Conservation (phyloP, 2,888 invertebrate genomes). For the Campoplex capitator region DNA sequence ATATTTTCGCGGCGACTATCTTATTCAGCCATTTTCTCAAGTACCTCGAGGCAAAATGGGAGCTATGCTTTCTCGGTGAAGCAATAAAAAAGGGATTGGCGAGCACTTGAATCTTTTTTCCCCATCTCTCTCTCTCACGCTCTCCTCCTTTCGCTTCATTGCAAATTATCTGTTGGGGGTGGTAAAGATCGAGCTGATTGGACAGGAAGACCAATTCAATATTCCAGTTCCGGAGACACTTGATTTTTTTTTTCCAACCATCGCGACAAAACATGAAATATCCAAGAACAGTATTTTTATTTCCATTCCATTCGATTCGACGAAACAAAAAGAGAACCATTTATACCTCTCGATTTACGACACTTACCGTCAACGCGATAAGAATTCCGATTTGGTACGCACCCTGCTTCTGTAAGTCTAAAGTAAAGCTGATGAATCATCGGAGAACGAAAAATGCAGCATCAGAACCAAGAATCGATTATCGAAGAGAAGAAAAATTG, state of each 20-base stretch:
- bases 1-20: constrained; percentile 36
- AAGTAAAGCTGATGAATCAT: too few species aligned
- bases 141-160: constrained; percentile 31
- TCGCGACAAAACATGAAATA: background rate
- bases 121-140: background rate
- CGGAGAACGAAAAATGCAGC: too few species aligned
- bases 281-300: background rate
- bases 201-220: constrained; percentile 34
- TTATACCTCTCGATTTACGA: too few species aligned
- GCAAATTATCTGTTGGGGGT: constrained; percentile 48
- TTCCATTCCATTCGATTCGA: background rate
- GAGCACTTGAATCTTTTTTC: constrained; percentile 35
- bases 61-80: constrained; percentile 18
- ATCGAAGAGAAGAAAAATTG: too few species aligned
- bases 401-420: too few species aligned
- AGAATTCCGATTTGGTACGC: too few species aligned
- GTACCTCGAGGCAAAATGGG: constrained; percentile 13
- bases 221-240: constrained; percentile 14
- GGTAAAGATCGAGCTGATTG: constrained; percentile 52
- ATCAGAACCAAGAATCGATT: too few species aligned
- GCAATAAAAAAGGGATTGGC: constrained; percentile 48
- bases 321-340: background rate
- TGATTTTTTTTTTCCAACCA: background rate
- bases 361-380: too few species aligned
- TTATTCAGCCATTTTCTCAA: constrained; percentile 47